phyloP scores from a whole-genome alignment of 2,888 invertebrate genomes.

The Hydriomena furcata region DNA sequence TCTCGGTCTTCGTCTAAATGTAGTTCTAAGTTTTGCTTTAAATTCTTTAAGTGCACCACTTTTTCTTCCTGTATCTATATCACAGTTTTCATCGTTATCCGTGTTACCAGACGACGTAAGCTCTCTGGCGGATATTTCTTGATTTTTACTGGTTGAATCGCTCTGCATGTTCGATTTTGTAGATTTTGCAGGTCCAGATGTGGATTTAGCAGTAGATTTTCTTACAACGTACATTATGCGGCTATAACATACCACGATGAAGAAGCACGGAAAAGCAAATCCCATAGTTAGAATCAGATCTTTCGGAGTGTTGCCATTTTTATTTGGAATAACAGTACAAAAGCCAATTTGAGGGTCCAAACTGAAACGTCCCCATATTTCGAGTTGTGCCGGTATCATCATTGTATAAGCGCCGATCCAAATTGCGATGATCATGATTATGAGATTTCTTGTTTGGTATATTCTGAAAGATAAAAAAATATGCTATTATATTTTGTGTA shows the following conservation, averaged over 20 bases:
- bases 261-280: slow-evolving; percentile 12
- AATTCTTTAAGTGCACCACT: slow-evolving; percentile 5
- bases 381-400: slow-evolving; percentile 12
- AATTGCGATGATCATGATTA: slow-evolving; percentile 26
- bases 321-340: slow-evolving; percentile 26
- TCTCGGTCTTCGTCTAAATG: slow-evolving; percentile 10
- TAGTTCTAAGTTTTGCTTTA: slow-evolving; percentile 7
- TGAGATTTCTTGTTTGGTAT: slow-evolving; percentile 25
- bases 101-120: slow-evolving; percentile 1
- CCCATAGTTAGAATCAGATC: slow-evolving; percentile 6
- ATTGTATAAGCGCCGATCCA: slow-evolving; percentile 23
- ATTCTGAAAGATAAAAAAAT: slow-evolving; percentile 19
- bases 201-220: slow-evolving; percentile 12
- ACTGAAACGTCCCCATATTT: slow-evolving; percentile 28
- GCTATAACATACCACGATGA: slow-evolving; percentile 23
- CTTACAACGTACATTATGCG: slow-evolving; percentile 28
- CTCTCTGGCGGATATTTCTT: slow-evolving; percentile 8
- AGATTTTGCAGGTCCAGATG: neutral
- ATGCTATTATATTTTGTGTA: neutral
- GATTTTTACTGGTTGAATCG: slow-evolving; percentile 4
- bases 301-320: slow-evolving; percentile 20
- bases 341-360: slow-evolving; percentile 18
- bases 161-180: neutral
- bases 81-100: neutral
- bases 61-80: slow-evolving; percentile 5